Evolutionary conservation across 2,888 invertebrate species (phyloP).

Genomic region (Ariolimax columbianus): DNA sequence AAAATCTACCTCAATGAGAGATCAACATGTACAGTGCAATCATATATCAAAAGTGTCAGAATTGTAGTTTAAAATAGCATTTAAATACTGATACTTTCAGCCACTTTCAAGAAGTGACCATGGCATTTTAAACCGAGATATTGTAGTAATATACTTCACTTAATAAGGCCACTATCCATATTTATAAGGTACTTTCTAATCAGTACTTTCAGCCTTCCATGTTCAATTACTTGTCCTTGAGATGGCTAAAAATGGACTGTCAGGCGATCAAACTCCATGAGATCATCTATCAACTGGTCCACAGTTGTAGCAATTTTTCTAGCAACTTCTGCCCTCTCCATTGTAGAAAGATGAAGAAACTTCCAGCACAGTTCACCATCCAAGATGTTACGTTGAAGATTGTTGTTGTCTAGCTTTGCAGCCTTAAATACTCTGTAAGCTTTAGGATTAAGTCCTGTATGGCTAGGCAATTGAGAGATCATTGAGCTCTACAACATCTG

Average conservation of each 20-base stretch:
- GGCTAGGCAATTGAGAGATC: slow-evolving; percentile 91
- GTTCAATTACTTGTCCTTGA: neutral
- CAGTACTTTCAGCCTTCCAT: too few species aligned
- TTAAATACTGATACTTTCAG: too few species aligned
- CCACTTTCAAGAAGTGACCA: too few species aligned
- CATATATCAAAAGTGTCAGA: too few species aligned
- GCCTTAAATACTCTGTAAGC: slow-evolving; percentile 81
- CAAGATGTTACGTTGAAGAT: slow-evolving; percentile 90
- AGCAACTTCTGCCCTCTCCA: slow-evolving; percentile 92
- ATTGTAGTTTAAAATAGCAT: too few species aligned
- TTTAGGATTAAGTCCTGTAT: slow-evolving; percentile 95
- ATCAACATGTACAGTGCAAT: too few species aligned
- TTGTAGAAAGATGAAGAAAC: slow-evolving; percentile 87
- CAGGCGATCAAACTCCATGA: slow-evolving; percentile 92
- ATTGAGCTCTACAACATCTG: slow-evolving; percentile 98
- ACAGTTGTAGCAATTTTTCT: slow-evolving; percentile 96
- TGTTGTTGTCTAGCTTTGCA: slow-evolving; percentile 82
- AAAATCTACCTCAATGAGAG: too few species aligned
- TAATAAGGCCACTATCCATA: too few species aligned
- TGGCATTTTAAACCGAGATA: too few species aligned
- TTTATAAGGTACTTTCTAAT: too few species aligned
- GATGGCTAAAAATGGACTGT: slow-evolving; percentile 87
- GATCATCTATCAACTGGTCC: slow-evolving; percentile 91
- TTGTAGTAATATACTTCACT: too few species aligned
- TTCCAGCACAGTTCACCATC: slow-evolving; percentile 96